A percentile compares a stretch with the other conserved stretches of the same genome.
Evolutionary conservation across 1,140 invertebrate species (phyloP).

Genomic region (Eueides isabella): DNA sequence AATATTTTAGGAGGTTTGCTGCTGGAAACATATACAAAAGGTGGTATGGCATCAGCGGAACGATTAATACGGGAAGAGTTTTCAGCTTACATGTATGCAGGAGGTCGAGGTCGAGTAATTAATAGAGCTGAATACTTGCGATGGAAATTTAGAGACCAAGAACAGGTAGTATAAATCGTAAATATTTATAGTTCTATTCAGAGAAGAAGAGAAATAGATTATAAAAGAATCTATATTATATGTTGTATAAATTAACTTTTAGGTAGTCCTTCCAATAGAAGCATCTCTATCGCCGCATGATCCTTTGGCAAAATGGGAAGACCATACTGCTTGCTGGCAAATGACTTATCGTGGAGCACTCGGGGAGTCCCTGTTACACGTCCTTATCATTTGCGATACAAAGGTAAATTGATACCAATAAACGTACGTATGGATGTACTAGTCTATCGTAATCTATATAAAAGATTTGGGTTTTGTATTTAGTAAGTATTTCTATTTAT

Average conservation of each 20-base stretch:
- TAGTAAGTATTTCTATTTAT: conserved; percentile 9
- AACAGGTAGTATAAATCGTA: conserved; percentile 83
- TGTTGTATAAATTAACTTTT: conserved; percentile 17
- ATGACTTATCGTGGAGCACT: conserved; percentile 97
- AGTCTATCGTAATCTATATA: neutral
- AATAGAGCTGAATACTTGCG: conserved; percentile 95
- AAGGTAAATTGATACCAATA: conserved; percentile 70
- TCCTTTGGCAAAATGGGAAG: conserved; percentile 92
- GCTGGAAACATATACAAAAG: conserved; percentile 92
- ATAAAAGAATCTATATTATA: neutral
- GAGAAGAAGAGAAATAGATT: no score
- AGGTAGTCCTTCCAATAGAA: conserved; percentile 92
- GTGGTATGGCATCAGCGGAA: conserved; percentile 91
- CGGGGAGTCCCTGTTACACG: conserved; percentile 96
- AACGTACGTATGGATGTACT: neutral
- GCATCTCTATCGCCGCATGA: conserved; percentile 90
- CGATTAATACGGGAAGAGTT: conserved; percentile 94
- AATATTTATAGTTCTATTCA: neutral
- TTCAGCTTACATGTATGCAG: conserved; percentile 93
- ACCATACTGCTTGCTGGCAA: conserved; percentile 98
- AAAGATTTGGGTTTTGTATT: neutral
- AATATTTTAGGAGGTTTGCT: conserved; percentile 87
- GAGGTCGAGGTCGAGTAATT: conserved; percentile 93
- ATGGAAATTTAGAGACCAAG: conserved; percentile 95
- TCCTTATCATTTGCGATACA: conserved; percentile 97